Evolutionary conservation across 2,113 vertebrate species (phyloP), one percentile per base, ranked within the genome.

Genomic region (Carassius auratus): DNA sequence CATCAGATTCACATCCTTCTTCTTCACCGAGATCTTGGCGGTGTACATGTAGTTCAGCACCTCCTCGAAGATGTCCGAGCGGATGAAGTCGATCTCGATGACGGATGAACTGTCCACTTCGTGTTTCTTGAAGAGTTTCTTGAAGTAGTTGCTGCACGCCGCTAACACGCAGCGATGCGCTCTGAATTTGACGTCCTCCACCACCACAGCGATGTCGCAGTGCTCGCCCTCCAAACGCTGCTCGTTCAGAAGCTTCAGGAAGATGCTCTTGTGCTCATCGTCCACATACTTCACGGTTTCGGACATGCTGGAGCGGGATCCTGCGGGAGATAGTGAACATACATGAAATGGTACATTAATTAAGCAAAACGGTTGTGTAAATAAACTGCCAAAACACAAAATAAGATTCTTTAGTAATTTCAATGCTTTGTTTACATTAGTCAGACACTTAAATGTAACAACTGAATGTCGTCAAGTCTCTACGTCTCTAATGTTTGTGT

Each of bases 21-120:
- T 99, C 91, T 97, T 99, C 75, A 99, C 96, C 0, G 97, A 97
- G 89, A 99, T 99, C 92, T 97, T 98, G 0, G 97, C 96, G 0
- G 98, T 99, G 91, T 99, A 99, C 97, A 99, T 99, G 92, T 99
- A 99, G 92, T 98, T 99, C 78, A 99, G 91, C 82, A 99, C 97
- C 89, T 99, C 98, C 89, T 99, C 98, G 57, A 99, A 99, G 91
- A 99, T 99, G 81, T 99, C 97, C 0, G 97, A 97, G 52, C 97
- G 97, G 83, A 98, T 96, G 85, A 99, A 99, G 93, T 99, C 98
- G 45, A 99, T 99, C 92, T 99, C 97, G 50, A 99, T 99, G 9
- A 99, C 98, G 0, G 97, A 99, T 0, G 98, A 99, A 83, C 97
- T 99, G 88, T 98, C 97, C 33, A 98, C 94, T 91, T 99, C 97